Base-by-base conservation (phyloP, 2,113 vertebrate genomes). In the Forbesichthys papilliferus region DNA sequence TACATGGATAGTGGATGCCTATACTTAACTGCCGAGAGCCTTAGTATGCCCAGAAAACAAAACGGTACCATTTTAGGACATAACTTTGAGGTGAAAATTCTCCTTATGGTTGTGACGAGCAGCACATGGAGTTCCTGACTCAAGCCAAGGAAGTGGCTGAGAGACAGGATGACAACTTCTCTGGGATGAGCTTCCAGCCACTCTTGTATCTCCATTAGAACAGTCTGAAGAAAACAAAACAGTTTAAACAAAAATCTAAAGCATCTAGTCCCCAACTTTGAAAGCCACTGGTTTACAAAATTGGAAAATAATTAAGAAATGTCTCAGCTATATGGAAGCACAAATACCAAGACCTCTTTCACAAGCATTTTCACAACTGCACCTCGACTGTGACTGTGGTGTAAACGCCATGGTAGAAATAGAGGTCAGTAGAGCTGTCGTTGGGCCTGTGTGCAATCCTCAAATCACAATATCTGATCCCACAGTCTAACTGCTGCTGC, bases 321-420 rank as follows among this genome's bases (percentile, higher is more conserved):
- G 5, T 42, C 36, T 42, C 1, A 8, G 36, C 36, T 42, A 42
- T 42, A 42, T 42, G 0, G 36, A 0, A 42, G 36, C 36, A 42
- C 3, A 5, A 42, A 42, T 42, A 42, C 36, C 36, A 42, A 42
- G 36, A 42, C 36, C 3, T 42, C 6, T 42, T 42, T 42, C 36
- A 11, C 16, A 8, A 56, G 54, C 14, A 11, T n/a, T 47, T 34
- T 1, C 0, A 10, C 36, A 4, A 33, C 13, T 34, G 83, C 79
- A 94, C 93, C 93, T 92, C 84, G 52, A 94, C 93, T 20, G 92
- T 94, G 59, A 93, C 66, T 0, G 90, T 90, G 82, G 91, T 94
- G 82, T 93, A 93, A 11, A 94, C 91, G 0, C 92, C 93, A 8
- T 94, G 93, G 85, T 92, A 92, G 87, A 94, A 94, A 83, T 93